Base-by-base conservation (phyloP, 35 echinoderm and acorn worm species). In the Diadema setosum region DNA sequence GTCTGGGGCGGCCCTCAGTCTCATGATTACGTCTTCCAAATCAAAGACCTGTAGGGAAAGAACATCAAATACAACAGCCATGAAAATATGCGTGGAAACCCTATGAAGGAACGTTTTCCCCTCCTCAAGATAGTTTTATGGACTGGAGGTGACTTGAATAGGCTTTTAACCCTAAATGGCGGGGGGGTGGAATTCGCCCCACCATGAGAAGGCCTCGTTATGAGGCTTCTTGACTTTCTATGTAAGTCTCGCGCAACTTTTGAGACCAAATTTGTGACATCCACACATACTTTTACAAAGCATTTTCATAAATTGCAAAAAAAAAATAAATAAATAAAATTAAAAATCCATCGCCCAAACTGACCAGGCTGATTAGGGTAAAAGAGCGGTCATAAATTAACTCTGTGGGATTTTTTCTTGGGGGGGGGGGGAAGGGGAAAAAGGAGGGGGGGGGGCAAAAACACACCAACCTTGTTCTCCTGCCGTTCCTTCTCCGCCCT, bases 401-500 rank as follows among this genome's bases (percentile, higher is more conserved):
- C 18, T 26, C 31, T 9, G 31, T 70, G n/a, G n/a, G n/a, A n/a
- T n/a, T n/a, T n/a, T n/a, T n/a, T n/a, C n/a, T n/a, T n/a, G n/a
- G n/a, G n/a, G n/a, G n/a, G n/a, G n/a, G n/a, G n/a, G n/a, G n/a
- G n/a, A n/a, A n/a, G n/a, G n/a, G n/a, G n/a, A n/a, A n/a, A n/a
- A n/a, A n/a, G n/a, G n/a, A n/a, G n/a, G n/a, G n/a, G n/a, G n/a
- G n/a, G n/a, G n/a, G n/a, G n/a, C n/a, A n/a, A n/a, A n/a, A n/a
- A n/a, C n/a, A n/a, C n/a, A n/a, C 36, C 45, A 61, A 99, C 96
- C 83, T 86, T 92, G n/a, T 94, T 82, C 67, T 99, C 96, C 4
- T 94, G 70, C 48, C 78, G 32, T 75, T 80, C 94, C 94, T 76
- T 76, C 70, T 76, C 70, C 43, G 70, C 20, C 7, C 15, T 88